Evolutionary conservation across 2,888 invertebrate species (phyloP).

Genomic region (Synergus umbraculus): DNA sequence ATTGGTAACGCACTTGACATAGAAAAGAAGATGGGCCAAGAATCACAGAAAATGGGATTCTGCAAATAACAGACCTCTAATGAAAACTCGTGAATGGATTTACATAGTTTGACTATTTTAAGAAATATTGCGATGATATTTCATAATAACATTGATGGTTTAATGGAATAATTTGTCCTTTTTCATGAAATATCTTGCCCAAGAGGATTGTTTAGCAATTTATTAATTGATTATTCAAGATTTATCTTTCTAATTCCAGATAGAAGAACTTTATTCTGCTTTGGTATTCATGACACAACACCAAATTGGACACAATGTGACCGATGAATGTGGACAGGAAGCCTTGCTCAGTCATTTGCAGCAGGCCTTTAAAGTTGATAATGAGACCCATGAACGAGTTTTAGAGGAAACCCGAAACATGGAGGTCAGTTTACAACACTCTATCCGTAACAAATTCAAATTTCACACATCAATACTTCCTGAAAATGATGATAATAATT

Average conservation of each 20-base stretch:
- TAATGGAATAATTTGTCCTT: too few species aligned
- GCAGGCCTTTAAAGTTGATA: constrained; percentile 89
- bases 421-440: constrained; percentile 77
- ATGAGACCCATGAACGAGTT: constrained; percentile 86
- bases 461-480: background rate
- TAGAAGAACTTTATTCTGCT: constrained; percentile 92
- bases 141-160: too few species aligned
- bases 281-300: constrained; percentile 90
- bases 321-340: constrained; percentile 84
- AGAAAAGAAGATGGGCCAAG: constrained; percentile 31
- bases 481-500: too few species aligned
- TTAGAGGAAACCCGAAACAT: constrained; percentile 86
- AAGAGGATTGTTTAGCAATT: background rate
- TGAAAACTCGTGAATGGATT: background rate
- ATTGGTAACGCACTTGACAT: constrained; percentile 37
- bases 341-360: constrained; percentile 87
- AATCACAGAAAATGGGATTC: constrained; percentile 26
- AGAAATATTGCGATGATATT: too few species aligned
- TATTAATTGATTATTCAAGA: background rate
- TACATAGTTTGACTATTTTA: background rate
- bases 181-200: too few species aligned
- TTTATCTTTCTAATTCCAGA: constrained; percentile 78
- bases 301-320: constrained; percentile 89
- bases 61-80: background rate
- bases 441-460: background rate